Evolutionary conservation across 2,888 invertebrate species (phyloP).

Genomic region (Ecdyonurus torrentis): DNA sequence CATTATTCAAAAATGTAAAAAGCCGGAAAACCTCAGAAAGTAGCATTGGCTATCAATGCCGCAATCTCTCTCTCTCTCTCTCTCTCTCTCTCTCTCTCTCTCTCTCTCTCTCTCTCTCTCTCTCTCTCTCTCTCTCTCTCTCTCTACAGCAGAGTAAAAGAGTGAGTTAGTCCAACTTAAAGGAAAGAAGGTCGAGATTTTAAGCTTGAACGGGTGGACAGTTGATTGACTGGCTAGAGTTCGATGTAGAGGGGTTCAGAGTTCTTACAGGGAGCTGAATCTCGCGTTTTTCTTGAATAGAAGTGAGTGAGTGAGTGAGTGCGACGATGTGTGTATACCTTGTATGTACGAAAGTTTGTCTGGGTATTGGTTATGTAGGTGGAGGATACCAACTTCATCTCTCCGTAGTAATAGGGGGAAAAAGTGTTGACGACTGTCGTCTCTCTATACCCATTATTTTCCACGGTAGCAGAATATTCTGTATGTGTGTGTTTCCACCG

Average conservation of each 20-base stretch:
- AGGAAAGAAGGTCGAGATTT: background rate
- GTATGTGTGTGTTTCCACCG: no score
- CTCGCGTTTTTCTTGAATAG: background rate
- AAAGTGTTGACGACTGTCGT: background rate
- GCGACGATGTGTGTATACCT: no score
- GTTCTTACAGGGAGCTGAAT: background rate
- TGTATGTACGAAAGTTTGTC: no score
- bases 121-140: no score
- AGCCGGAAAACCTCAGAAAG: background rate
- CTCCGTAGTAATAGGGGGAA: background rate
- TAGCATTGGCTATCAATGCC: background rate
- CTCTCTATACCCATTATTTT: background rate
- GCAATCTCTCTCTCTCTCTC: no score
- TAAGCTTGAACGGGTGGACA: background rate
- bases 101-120: no score
- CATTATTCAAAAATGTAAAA: background rate
- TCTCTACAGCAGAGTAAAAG: no score
- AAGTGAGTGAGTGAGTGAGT: no score
- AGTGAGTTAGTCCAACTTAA: background rate
- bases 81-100: no score
- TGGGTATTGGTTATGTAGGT: no score
- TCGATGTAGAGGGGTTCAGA: background rate
- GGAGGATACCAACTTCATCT: background rate
- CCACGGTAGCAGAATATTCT: background rate
- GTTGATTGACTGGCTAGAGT: background rate